Evolutionary conservation across 1,140 invertebrate genomes (phyloP), one percentile per base, ranked within the genome.

Genomic region (Heliconius himera): DNA sequence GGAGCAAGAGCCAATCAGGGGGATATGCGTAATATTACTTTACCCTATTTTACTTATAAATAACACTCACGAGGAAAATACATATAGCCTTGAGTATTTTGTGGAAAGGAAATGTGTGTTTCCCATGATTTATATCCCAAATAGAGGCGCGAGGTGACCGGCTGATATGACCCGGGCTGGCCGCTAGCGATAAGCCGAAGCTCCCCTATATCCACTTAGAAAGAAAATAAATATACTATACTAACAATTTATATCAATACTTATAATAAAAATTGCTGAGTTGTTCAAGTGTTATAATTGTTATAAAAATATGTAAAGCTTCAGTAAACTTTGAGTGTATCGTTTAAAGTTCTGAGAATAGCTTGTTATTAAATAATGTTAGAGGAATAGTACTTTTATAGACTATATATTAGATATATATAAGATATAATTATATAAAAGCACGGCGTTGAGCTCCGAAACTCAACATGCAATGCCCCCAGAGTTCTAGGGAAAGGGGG

Each of bases 31-130:
- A 76, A 82, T 85, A 79, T 83, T 77, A 82, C 72, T 79, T 73
- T 76, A 78, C 77, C 73, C 77, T 80, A 77, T 83, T 86, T 88
- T 82, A 85, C 78, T 85, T 85, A 87, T 84, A 84, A 88, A 89
- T 85, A 88, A 84, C 73, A 77, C 73, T 83, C 20, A 74, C 77
- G 29, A 81, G 88, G 88, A 89, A 91, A 92, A 92, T 92, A 87
- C 83, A 91, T 88, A 90, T 87, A 84, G 86, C 90, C 87, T 83
- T 82, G 78, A 91, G 87, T 84, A 86, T 88, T 91, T 91, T 89
- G 90, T 82, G 87, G 90, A 92, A 87, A 93, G 92, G 89, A 90
- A 93, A 92, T 94, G 91, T 93, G 92, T 91, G 90, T 90, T 93
- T 90, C 84, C 84, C 88, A 92, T 94, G 92, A 94, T 94, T 94